Base-by-base conservation (phyloP, 2,888 invertebrate species). In the Aspidiotus rigidus region DNA sequence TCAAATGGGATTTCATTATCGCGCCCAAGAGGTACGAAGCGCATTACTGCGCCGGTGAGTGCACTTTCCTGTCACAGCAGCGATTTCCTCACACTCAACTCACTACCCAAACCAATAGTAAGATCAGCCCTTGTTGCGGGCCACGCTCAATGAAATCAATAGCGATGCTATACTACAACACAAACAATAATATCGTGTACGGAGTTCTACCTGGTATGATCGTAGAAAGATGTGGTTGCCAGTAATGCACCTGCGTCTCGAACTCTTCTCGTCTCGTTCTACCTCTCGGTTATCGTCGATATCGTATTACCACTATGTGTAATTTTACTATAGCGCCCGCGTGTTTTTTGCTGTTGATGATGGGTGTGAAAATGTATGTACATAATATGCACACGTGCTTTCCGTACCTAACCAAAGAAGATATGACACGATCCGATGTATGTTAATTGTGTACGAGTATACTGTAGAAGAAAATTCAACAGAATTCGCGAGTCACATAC, bases 1-100 rank as follows among this genome's bases (percentile, higher is more conserved):
- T 97, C 77, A 95, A 95, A 40, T 97, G 96, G 94, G 93, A 96
- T 77, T 98, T 95, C 88, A 91, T 98, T 75, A 93, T 98, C 71
- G 95, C 95, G 0, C 98, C 98, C 0, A 93, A 92, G 76, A 84
- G 86, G 74, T 98, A 96, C 81, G 90, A 92, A 76, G 96, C 97
- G 8, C 93, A 93, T 80, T 95, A 95, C 81, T 98, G 98, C 81
- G 87, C 91, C 69, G 75, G 98, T 8, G 93, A 95, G 75, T 98
- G 98, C 78, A 89, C 90, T 0, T 88, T 87, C 79, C 87, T 91
- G 64, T 92, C 92, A 77, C 80, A 93, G 72, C 92, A 90, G 76
- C 87, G 88, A 76, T 89, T 90, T 77, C 87, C 91, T 0, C 92
- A 94, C 78, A 93, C 93, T 9, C 92, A 94, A 79, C 81, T 95